Evolutionary conservation across 2,797 vertebrate genomes (phyloP), one percentile per base, ranked within the genome.

Genomic region (Amniataba percoides): DNA sequence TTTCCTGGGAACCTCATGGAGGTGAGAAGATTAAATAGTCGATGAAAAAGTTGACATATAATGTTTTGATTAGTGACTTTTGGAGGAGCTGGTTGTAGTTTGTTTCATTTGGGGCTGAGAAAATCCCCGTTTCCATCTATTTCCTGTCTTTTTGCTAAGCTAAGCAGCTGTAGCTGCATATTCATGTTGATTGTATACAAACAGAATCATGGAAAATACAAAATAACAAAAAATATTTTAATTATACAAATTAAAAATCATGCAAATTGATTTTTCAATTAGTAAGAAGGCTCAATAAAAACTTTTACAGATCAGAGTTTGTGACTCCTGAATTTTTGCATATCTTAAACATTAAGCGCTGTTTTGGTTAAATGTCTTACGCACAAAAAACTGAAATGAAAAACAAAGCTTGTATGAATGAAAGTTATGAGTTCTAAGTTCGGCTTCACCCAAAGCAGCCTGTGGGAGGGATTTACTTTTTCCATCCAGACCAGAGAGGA

Each of bases 391-490:
- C 18, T 18, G 5, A 56, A n/a, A 16, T 31, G 5, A 31, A 64
- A 36, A 59, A 61, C 55, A 59, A 57, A 5, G 11, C 13, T 39
- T 34, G 21, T 0, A 52, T 43, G 45, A 71, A 40, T 34, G 49
- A 5, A 67, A 73, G 45, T 16, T 56, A 31, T 52, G 13, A 31
- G 13, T 19, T 59, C 25, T 49, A 18, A 31, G 31, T 72, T 73
- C 63, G 42, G 18, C 21, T 58, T 12, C n/a, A 56, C 18, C 48
- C 13, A 60, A 27, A 39, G 15, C 23, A 53, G 46, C 31, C 68
- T 58, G 53, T 49, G 60, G 63, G 48, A 14, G 11, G 12, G n/a
- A 60, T 77, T 59, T 43, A 45, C 12, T 52, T 65, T 82, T 80
- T 42, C 58, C 66, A 23, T 58, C 18, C 23, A 23, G 9, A 21